Base-by-base conservation (phyloP, 2,888 invertebrate species). In the Caradrina clavipalpis region DNA sequence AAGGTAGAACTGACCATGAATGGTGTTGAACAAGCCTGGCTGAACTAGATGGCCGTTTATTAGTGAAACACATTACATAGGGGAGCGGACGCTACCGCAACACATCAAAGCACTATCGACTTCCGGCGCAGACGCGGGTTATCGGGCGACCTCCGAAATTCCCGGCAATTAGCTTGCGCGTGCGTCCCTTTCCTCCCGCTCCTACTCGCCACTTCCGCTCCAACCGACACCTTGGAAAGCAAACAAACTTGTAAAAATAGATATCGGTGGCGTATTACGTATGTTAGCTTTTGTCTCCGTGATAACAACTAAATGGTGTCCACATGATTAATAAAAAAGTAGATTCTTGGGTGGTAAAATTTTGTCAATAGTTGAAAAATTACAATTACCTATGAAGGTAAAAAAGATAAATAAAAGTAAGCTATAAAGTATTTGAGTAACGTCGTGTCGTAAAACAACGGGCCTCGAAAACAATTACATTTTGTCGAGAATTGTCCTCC, bases 131-230 rank as follows among this genome's bases (percentile, higher is more conserved):
- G 89, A 86, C 90, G 89, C 89, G 93, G 92, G 94, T 94, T 95
- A 95, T 95, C 95, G 91, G 90, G 91, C 92, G 94, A 93, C 94
- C 95, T 93, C 93, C 94, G 92, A 94, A 95, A 95, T 89, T 93
- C 93, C 93, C 91, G 91, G 91, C 94, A 95, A 94, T 94, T 94
- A 92, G 88, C 89, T 87, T 87, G 87, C 87, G 88, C 87, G 87
- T 83, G 87, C 88, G 89, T 87, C 89, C 89, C 89, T 89, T 88
- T 87, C 89, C 87, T 88, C 87, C 89, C 88, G 86, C 88, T 83
- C 83, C 88, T 85, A 87, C 80, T 83, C 80, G 84, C 86, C 86
- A 84, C 88, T 88, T 89, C 89, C 89, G 89, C 82, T 86, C 88
- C 72, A 81, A 88, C 91, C 88, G 78, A 81, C 81, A 86, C 87